These are phyloP conservation scores for Stenodera caucasica DNA, from an alignment of 2,888 invertebrate species.

Conservation along the genomic window DNA sequence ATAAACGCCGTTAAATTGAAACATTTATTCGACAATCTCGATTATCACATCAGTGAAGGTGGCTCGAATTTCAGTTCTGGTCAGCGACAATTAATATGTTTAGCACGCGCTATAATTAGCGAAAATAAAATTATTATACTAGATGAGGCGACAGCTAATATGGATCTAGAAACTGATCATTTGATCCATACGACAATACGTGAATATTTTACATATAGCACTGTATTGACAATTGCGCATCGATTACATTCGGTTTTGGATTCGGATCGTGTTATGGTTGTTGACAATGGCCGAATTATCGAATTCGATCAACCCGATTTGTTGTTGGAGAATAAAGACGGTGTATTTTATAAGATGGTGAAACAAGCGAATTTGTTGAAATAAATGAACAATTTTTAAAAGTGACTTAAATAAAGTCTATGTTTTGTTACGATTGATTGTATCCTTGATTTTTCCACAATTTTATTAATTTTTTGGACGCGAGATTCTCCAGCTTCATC, in stretches of 20 bases:
- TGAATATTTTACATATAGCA: constrained; percentile 58
- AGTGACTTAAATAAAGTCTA: too few species aligned
- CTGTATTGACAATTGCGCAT: constrained; percentile 58
- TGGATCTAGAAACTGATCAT: constrained; percentile 59
- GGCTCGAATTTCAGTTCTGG: constrained; percentile 53
- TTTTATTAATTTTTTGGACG: too few species aligned
- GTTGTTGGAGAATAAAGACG: constrained; percentile 59
- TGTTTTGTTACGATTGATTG: too few species aligned
- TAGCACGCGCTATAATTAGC: constrained; percentile 60
- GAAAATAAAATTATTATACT: constrained; percentile 59
- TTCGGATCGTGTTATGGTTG: constrained; percentile 59
- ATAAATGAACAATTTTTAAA: neutral
- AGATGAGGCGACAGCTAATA: constrained; percentile 63
- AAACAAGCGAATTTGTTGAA: constrained; percentile 15
- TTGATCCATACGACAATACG: constrained; percentile 60
- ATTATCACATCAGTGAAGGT: too few species aligned
- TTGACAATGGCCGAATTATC: constrained; percentile 56
- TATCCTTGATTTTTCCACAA: too few species aligned
- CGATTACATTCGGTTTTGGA: constrained; percentile 61
- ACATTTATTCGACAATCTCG: too few species aligned
- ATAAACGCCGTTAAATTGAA: constrained; percentile 82
- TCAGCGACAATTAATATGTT: constrained; percentile 61
- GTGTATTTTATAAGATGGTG: constrained; percentile 68
- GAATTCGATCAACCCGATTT: constrained; percentile 42
- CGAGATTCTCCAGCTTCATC: too few species aligned